phyloP scores from a whole-genome alignment of 2,113 vertebrate species.

The Tragelaphus imberbis region DNA sequence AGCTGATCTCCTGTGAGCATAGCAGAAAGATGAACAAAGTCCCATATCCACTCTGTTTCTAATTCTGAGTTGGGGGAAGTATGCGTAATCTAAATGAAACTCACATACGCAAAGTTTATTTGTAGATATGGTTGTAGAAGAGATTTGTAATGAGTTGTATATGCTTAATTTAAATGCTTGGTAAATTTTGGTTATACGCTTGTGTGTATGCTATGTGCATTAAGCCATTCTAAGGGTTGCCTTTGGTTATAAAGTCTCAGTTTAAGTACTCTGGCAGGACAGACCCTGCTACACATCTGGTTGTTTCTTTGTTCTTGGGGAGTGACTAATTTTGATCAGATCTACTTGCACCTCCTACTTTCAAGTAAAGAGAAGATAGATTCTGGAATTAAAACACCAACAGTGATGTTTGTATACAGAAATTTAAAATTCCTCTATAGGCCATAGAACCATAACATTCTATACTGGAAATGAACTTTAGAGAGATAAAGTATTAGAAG shows the following conservation, averaged over 20 bases:
- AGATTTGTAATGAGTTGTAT: slow-evolving; percentile 60
- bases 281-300: slow-evolving; percentile 53
- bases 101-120: slow-evolving; percentile 66
- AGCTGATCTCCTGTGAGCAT: not conserved
- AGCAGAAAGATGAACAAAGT: slow-evolving; percentile 31
- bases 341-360: slow-evolving; percentile 55
- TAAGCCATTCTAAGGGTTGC: slow-evolving; percentile 48
- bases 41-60: slow-evolving; percentile 56
- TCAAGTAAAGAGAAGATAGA: slow-evolving; percentile 28
- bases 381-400: slow-evolving; percentile 32
- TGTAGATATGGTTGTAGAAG: slow-evolving; percentile 67
- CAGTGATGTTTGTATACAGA: slow-evolving; percentile 13
- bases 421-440: not conserved
- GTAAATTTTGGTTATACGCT: slow-evolving; percentile 72
- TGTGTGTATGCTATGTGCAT: slow-evolving; percentile 59
- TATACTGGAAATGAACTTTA: not conserved
- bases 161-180: slow-evolving; percentile 74
- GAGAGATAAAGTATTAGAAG: not conserved
- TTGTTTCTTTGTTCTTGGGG: slow-evolving; percentile 63
- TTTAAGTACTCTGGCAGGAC: slow-evolving; percentile 38
- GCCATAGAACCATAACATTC: not conserved
- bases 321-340: slow-evolving; percentile 66
- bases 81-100: slow-evolving; percentile 65
- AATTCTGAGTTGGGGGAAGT: slow-evolving; percentile 54
- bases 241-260: slow-evolving; percentile 50